Conservation (phyloP, 2,113 vertebrate genomes). For the Etheostoma cragini region DNA sequence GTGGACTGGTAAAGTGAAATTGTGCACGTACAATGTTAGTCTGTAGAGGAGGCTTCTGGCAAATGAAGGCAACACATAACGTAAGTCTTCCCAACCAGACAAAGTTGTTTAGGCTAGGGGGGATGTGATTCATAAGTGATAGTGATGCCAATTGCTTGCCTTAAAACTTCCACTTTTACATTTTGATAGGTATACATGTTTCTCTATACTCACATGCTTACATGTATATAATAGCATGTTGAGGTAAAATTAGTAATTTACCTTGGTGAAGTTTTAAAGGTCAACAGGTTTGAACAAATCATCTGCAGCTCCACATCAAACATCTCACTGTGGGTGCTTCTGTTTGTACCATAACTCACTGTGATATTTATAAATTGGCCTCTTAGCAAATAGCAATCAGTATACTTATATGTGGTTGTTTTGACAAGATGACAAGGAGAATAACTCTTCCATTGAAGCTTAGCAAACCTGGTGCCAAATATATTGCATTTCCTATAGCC, state of each 20-base stretch:
- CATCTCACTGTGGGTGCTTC: not conserved
- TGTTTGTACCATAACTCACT: not conserved
- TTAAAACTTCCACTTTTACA: too few species aligned
- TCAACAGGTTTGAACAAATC: constrained; percentile 3
- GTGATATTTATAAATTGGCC: not conserved
- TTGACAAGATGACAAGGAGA: constrained; percentile 1
- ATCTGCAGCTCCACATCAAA: not conserved
- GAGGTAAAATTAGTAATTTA: not conserved
- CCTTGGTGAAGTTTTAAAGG: not conserved
- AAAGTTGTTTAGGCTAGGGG: not conserved
- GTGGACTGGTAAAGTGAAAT: not conserved
- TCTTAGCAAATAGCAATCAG: not conserved
- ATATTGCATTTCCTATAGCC: not conserved
- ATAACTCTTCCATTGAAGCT: not conserved
- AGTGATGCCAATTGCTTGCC: not conserved
- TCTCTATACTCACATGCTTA: not conserved
- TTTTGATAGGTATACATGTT: not conserved
- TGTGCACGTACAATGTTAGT: not conserved
- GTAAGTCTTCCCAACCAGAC: too few species aligned
- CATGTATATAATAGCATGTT: not conserved
- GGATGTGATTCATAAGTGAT: not conserved
- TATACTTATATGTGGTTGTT: not conserved
- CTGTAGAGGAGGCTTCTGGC: not conserved
- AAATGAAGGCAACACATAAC: not conserved
- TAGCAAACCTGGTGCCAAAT: not conserved